A percentile compares a stretch with the other conserved stretches of the same genome.
phyloP scores from a whole-genome alignment of 2,113 vertebrate species.

The Tupaia tana region DNA sequence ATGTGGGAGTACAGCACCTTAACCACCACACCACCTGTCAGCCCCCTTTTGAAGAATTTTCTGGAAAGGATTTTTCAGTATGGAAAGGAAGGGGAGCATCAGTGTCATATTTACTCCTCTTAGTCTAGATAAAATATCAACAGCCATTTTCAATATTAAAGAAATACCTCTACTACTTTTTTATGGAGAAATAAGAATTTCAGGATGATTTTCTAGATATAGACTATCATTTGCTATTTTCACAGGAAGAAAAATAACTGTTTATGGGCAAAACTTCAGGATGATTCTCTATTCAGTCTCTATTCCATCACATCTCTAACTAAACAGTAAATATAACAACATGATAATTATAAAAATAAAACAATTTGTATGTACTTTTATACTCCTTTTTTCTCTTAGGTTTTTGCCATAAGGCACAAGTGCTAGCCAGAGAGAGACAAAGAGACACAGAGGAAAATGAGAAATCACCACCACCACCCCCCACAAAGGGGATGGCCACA shows the following conservation, averaged over 20 bases:
- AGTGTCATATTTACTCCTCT: background rate
- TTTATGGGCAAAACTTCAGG: background rate
- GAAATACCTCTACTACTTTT: background rate
- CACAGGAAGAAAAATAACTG: background rate
- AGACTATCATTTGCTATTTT: slow-evolving; percentile 14
- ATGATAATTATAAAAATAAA: slow-evolving; percentile 23
- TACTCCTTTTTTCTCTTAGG: background rate
- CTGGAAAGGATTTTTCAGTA: background rate
- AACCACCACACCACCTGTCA: too few species aligned
- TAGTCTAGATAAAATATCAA: background rate
- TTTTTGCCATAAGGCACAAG: too few species aligned
- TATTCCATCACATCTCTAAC: background rate
- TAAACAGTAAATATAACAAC: background rate
- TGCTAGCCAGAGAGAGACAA: too few species aligned
- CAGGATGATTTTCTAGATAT: background rate
- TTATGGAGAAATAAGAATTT: slow-evolving; percentile 23
- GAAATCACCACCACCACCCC: too few species aligned
- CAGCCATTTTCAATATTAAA: background rate
- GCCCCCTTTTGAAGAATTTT: background rate
- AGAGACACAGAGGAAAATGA: too few species aligned
- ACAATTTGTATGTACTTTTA: slow-evolving; percentile 23
- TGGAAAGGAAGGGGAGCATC: background rate
- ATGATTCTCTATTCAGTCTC: background rate
- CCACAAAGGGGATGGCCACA: too few species aligned
- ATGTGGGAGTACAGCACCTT: too few species aligned